Evolutionary conservation across 2,888 invertebrate genomes (phyloP), one percentile per base, ranked within the genome.

Genomic region (Drosophila maculinotata): DNA sequence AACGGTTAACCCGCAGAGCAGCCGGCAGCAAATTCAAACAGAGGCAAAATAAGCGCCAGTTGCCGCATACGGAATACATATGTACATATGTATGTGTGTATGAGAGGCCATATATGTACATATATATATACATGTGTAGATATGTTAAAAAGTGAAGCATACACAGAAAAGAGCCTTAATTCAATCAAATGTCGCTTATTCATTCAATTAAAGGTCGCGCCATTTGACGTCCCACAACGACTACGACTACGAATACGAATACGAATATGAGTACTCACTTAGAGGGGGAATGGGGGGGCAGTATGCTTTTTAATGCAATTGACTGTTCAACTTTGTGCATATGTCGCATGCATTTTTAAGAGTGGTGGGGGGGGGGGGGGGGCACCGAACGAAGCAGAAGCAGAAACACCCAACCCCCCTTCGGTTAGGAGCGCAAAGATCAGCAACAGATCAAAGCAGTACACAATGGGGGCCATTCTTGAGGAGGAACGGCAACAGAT

Each of bases 151-250:
- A 60, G 41, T 30, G 52, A 47, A 39, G 30, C 47, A 35, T 28
- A 39, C 53, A 45, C 47, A 38, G 67, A 31, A 38, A 30, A 68
- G 42, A 69, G 73, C 63, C 67, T 88, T 87, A 83, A 88, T 85
- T 88, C 73, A 88, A 87, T 87, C 86, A 87, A 87, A 86, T 79
- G 89, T 84, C 89, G 87, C 89, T 87, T 88, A 87, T 86, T 87
- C 89, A 87, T 89, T 88, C 85, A 88, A 88, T 88, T 89, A 89
- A 87, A 89, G 89, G 89, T 88, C 88, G 89, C 76, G 88, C 85
- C 83, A 82, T 87, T 84, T 84, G 85, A 84, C 83, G 64, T 69
- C 67, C 75, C 78, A 78, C 84, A 54, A 54, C 25, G 60, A 69
- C 49, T 56, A 41, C 51, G 69, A 62, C 41, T 63, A 47, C 45